These are phyloP conservation scores for Ochropacha duplaris DNA, from an alignment of 2,888 invertebrate genomes.

Conservation along the genomic window DNA sequence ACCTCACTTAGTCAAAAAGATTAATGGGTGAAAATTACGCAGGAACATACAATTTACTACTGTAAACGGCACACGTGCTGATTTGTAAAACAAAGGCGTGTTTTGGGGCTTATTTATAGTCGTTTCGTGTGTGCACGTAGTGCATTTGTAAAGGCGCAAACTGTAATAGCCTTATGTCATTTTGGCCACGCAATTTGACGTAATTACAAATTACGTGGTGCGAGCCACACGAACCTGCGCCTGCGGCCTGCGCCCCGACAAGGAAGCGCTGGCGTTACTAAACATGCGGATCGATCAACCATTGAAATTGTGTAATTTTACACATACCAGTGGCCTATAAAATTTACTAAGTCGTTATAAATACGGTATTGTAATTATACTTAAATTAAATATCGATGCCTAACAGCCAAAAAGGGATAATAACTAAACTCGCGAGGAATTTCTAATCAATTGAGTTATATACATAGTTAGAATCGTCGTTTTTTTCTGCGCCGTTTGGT, in stretches of 20 bases:
- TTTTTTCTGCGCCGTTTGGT: no score
- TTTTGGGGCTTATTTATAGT: constrained; percentile 47
- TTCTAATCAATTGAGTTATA: no score
- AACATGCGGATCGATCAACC: constrained; percentile 53
- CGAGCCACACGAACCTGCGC: constrained; percentile 45
- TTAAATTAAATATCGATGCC: no score
- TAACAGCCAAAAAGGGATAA: no score
- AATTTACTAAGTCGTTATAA: not conserved
- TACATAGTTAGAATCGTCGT: no score
- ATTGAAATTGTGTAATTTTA: constrained; percentile 48
- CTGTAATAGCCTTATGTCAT: constrained; percentile 76
- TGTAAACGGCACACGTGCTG: constrained; percentile 9
- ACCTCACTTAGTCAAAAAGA: constrained; percentile 23
- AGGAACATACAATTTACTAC: constrained; percentile 6
- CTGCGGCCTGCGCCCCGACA: constrained; percentile 33
- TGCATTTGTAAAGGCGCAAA: constrained; percentile 51
- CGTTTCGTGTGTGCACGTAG: constrained; percentile 37
- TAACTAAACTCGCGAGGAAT: no score
- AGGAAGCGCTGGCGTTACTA: constrained; percentile 50
- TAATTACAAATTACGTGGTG: constrained; percentile 74
- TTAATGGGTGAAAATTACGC: constrained; percentile 34
- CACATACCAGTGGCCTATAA: constrained; percentile 8
- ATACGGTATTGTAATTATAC: not conserved
- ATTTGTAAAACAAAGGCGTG: constrained; percentile 40
- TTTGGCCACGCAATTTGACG: constrained; percentile 74